A percentile compares a stretch with the other conserved stretches of the same genome.
These are phyloP conservation scores for Drosophila tsacasi DNA, from an alignment of 1,140 invertebrate genomes.

Conservation along the genomic window DNA sequence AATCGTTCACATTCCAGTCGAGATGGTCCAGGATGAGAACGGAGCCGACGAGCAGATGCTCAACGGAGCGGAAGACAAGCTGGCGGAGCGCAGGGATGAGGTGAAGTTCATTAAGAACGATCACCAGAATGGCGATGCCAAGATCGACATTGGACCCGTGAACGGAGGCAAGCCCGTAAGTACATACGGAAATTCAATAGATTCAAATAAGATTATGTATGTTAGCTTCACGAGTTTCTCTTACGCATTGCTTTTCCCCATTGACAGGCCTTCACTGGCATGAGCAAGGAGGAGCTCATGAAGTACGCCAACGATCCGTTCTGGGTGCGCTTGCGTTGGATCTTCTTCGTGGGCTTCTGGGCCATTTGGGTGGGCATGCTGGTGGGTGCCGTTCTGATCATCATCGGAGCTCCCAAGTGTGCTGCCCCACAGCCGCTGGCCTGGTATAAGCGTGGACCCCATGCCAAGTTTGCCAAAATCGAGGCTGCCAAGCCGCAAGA, in stretches of 20 bases:
- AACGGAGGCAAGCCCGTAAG: constrained; percentile 86
- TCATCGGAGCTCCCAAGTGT: constrained; percentile 94
- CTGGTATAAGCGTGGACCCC: constrained; percentile 87
- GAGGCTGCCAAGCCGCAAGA: constrained; percentile 38
- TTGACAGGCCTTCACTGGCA: constrained; percentile 89
- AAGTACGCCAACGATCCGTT: constrained; percentile 96
- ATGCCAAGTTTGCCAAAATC: constrained; percentile 65
- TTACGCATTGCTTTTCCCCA: not conserved
- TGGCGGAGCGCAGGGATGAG: constrained; percentile 87
- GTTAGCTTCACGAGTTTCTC: not conserved
- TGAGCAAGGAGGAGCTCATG: constrained; percentile 96
- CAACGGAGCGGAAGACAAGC: constrained; percentile 86
- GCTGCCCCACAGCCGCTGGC: constrained; percentile 88
- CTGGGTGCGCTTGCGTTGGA: constrained; percentile 94
- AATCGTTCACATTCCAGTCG: constrained; percentile 32
- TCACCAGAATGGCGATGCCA: constrained; percentile 93
- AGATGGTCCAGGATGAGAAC: constrained; percentile 81
- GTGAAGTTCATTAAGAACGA: constrained; percentile 90
- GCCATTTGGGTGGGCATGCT: constrained; percentile 94
- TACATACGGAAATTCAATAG: constrained; percentile 4
- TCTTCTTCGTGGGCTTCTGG: constrained; percentile 95
- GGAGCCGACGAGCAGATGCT: constrained; percentile 90
- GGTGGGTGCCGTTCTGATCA: constrained; percentile 92
- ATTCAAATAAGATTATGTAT: not conserved
- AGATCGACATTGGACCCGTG: constrained; percentile 91